phyloP scores from a whole-genome alignment of 2,888 invertebrate genomes.

The Acanthosepion esculentum region DNA sequence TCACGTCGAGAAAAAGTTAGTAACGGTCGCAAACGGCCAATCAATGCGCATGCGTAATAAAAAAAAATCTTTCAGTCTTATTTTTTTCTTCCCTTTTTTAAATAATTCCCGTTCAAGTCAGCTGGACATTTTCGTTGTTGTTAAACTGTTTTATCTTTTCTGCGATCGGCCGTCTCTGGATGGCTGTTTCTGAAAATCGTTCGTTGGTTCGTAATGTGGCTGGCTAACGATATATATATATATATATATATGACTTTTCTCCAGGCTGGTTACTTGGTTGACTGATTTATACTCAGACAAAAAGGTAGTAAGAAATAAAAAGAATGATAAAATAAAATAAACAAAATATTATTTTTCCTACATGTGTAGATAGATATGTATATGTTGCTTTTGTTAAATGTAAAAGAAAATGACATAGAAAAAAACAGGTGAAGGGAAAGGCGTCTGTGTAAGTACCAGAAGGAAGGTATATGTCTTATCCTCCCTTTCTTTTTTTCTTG shows the following conservation, averaged over 20 bases:
- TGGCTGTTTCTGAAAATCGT: not conserved
- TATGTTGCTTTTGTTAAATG: too few relatives aligned
- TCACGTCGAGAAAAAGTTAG: not conserved
- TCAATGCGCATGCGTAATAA: not conserved
- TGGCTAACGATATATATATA: not conserved
- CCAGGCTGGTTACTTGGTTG: not conserved
- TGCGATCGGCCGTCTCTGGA: too few relatives aligned
- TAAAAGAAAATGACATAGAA: not conserved
- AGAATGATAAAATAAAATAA: not conserved
- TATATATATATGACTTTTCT: not conserved
- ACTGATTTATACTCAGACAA: not conserved
- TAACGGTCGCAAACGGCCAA: too few relatives aligned
- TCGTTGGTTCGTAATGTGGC: not conserved
- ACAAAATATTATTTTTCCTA: not conserved
- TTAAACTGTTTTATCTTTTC: not conserved
- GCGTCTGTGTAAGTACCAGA: not conserved
- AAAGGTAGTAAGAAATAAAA: not conserved
- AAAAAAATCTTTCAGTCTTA: not conserved
- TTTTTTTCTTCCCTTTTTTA: not conserved
- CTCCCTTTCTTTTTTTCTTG: too few relatives aligned
- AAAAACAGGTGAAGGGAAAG: not conserved
- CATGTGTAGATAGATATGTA: too few relatives aligned
- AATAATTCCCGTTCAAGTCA: not conserved
- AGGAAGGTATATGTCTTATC: too few relatives aligned
- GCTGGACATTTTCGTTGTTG: not conserved